phyloP scores from a whole-genome alignment of 2,797 vertebrate genomes.

The Rachycentron canadum region DNA sequence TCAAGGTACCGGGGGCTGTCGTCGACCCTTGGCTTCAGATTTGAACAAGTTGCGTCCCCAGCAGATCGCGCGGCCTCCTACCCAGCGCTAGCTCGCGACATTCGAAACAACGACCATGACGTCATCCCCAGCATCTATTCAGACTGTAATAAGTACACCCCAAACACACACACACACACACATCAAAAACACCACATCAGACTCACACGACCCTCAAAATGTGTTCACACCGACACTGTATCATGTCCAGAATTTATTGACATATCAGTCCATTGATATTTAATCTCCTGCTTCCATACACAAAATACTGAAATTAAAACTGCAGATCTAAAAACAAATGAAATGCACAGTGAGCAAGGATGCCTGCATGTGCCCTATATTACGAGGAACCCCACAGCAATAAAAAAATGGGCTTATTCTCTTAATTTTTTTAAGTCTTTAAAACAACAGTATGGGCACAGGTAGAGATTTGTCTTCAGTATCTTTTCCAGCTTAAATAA shows the following conservation, averaged over 20 bases:
- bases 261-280: constrained; percentile 3
- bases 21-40: constrained; percentile 78
- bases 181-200: neutral
- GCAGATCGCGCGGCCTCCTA: constrained; percentile 82
- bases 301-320: constrained; percentile 25
- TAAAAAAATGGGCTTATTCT: constrained; percentile 5
- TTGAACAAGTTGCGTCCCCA: constrained; percentile 68
- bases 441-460: neutral
- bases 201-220: neutral
- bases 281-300: constrained; percentile 8
- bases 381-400: neutral
- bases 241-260: constrained; percentile 38
- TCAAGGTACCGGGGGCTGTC: constrained; percentile 65
- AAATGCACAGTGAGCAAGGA: neutral
- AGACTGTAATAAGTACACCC: constrained; percentile 50
- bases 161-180: neutral
- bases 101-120: constrained; percentile 85
- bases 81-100: constrained; percentile 78
- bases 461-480: neutral
- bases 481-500: constrained; percentile 10
- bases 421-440: constrained; percentile 5
- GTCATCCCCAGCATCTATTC: constrained; percentile 77
- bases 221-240: neutral
- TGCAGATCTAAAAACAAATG: neutral
- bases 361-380: neutral